Base-by-base conservation (phyloP, 2,797 vertebrate species). In the Bufotes viridis region DNA sequence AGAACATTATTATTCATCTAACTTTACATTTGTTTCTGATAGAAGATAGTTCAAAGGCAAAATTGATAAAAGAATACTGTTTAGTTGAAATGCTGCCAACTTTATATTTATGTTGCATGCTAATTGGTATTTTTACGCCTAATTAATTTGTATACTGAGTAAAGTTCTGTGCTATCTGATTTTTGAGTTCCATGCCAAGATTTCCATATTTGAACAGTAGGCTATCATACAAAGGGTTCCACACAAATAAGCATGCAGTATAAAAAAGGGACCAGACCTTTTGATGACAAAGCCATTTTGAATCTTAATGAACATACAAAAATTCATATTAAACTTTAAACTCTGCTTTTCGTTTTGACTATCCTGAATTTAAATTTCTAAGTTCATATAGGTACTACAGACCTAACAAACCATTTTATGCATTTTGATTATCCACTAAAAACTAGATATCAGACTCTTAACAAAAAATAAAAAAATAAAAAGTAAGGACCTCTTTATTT, bases 21-120 rank as follows among this genome's bases (percentile, higher is more conserved):
- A 34, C 69, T 17, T 18, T 72, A 34, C 69, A 12, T 42, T 74
- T 74, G 70, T 72, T 17, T 72, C 26, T 81, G 53, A 81, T 42
- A 81, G 12, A 81, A 60, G 34, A 63, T 51, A 65, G 42, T 49
- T 63, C 58, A 81, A 81, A 81, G 53, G n/a, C 58, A 81, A 49
- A 65, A 42, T 63, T 15, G 22, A 63, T 63, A 49, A 63, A 65
- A 61, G 5, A 65, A 65, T 63, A 20, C n/a, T n/a, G 22, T 13
- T 63, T 49, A 42, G 18, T 61, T 81, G 70, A 74, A 42, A 74
- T 74, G 60, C 58, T 81, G 79, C 60, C 60, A 81, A n/a, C 20
- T 49, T 49, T n/a, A 81, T 26, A 49, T 81, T 81, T 81, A 81
- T 49, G 29, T 65, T 20, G 17, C 49, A 15, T 51, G 29, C 7